phyloP scores from a whole-genome alignment of 2,888 invertebrate species.

The Galeruca laticollis region DNA sequence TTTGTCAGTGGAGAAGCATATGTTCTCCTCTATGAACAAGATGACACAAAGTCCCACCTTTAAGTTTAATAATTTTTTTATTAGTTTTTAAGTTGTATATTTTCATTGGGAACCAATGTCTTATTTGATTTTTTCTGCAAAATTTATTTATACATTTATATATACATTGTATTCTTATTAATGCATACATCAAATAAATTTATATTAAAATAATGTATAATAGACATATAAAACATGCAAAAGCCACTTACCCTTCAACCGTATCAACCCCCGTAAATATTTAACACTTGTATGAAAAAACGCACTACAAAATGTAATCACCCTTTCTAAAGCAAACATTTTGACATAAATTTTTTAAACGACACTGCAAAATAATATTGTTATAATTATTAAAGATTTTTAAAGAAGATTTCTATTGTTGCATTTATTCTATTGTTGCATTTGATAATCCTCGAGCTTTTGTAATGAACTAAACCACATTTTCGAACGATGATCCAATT shows the following conservation, averaged over 20 bases:
- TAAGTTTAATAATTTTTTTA: too few species aligned
- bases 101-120: too few species aligned
- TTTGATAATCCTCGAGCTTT: background rate
- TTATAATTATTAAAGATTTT: background rate
- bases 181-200: too few species aligned
- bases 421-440: too few species aligned
- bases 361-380: background rate
- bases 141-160: too few species aligned
- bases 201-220: too few species aligned
- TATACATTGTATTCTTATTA: too few species aligned
- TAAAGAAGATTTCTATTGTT: background rate
- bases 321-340: constrained; percentile 22
- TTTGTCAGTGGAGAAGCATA: too few species aligned
- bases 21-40: too few species aligned
- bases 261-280: constrained; percentile 11
- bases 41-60: too few species aligned
- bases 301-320: constrained; percentile 15
- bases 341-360: background rate
- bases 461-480: background rate
- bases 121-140: too few species aligned
- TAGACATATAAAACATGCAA: background rate
- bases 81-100: too few species aligned
- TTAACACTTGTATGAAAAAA: constrained; percentile 4
- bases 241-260: constrained; percentile 5
- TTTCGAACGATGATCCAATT: background rate